Percentiles rank a stretch among this genome's conserved stretches.
phyloP scores from a whole-genome alignment of 1,140 invertebrate genomes.

The Aricia agestis region DNA sequence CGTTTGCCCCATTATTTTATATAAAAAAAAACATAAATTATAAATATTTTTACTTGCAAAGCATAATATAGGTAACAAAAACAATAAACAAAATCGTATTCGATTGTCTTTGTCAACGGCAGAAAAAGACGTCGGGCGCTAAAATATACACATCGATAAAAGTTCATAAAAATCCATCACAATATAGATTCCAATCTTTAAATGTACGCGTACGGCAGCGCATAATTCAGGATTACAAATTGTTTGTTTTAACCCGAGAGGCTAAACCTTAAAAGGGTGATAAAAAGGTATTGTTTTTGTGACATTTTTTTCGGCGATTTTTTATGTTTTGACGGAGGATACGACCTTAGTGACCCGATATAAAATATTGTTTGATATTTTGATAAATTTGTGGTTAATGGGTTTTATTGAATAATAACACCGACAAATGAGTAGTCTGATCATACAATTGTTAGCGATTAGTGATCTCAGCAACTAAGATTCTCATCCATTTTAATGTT shows the following conservation, averaged over 20 bases:
- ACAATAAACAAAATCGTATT: not conserved
- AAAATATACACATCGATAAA: constrained; percentile 37
- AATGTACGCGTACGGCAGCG: constrained; percentile 74
- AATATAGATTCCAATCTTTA: constrained; percentile 72
- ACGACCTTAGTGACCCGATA: not conserved
- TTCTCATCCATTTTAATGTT: too few relatives aligned
- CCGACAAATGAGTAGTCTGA: not conserved
- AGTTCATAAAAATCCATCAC: constrained; percentile 39
- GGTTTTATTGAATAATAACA: not conserved
- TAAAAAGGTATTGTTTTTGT: constrained; percentile 4
- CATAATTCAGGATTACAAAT: constrained; percentile 76
- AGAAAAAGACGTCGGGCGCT: constrained; percentile 14
- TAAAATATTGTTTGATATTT: not conserved
- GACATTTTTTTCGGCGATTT: not conserved
- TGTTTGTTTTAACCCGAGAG: constrained; percentile 72
- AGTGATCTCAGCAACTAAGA: too few relatives aligned
- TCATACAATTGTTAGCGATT: too few relatives aligned
- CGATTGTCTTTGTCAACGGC: not conserved
- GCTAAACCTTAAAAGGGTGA: constrained; percentile 45
- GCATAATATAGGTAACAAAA: not conserved
- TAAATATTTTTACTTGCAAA: too few relatives aligned
- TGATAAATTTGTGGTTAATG: not conserved
- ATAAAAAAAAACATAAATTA: too few relatives aligned
- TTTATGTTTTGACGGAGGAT: not conserved
- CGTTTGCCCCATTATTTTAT: too few relatives aligned